These are phyloP conservation scores for Pipistrellus pygmaeus DNA, from an alignment of 2,797 vertebrate species.

Conservation along the genomic window DNA sequence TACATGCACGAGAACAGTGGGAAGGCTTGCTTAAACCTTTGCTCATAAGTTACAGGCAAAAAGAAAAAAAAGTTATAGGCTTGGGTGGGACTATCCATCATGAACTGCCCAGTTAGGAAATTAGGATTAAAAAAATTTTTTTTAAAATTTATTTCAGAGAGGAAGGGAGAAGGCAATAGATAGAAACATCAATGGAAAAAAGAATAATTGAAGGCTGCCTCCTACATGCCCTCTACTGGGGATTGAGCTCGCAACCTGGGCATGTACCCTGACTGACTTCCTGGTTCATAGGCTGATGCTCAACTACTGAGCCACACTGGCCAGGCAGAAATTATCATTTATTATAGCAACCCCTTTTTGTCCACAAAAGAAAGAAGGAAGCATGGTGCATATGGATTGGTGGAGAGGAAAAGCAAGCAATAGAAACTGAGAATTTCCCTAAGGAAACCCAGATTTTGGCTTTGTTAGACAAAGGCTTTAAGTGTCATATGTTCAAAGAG, in stretches of 20 bases:
- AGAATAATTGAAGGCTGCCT: too few relatives aligned
- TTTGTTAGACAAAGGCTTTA: conserved; percentile 14
- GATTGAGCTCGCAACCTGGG: too few relatives aligned
- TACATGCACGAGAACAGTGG: neutral
- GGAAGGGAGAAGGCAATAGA: too few relatives aligned
- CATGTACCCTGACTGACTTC: too few relatives aligned
- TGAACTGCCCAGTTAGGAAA: neutral
- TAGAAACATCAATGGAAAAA: too few relatives aligned
- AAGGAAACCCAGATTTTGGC: neutral
- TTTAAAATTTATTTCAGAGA: too few relatives aligned
- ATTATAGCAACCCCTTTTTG: neutral
- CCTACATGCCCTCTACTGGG: too few relatives aligned
- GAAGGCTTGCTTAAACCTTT: neutral
- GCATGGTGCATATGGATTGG: neutral
- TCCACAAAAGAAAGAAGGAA: neutral
- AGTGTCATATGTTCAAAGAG: neutral
- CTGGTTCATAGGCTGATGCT: too few relatives aligned
- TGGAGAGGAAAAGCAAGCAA: neutral
- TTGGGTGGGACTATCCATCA: neutral
- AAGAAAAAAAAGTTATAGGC: neutral
- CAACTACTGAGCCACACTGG: too few relatives aligned
- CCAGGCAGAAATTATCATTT: neutral
- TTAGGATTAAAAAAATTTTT: neutral
- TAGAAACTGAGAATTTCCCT: neutral
- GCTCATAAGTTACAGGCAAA: neutral